Base-by-base conservation (phyloP, 30 jellyfish, hydroid and myxozoan species). In the Mastigias papua region DNA sequence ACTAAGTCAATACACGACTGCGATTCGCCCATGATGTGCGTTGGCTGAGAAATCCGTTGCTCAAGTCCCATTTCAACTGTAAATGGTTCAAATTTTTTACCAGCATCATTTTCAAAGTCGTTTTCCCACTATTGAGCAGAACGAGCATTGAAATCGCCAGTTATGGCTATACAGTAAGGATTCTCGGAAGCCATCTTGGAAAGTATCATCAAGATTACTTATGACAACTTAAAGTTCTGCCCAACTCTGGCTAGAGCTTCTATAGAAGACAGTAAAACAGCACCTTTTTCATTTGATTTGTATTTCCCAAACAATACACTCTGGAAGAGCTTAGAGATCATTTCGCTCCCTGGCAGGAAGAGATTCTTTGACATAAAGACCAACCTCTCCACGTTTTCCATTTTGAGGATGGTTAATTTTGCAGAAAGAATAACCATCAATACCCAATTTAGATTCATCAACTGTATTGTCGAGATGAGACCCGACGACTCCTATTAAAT, bases 121-220 rank as follows among this genome's bases (percentile, higher is more conserved):
- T 48, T 76, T 76, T 37, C 87, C 87, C 87, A 76, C 87, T 78
- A 76, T 0, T 76, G 48, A 0, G 54, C n/a, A n/a, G n/a, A n/a
- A n/a, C n/a, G n/a, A n/a, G n/a, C n/a, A 48, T 60, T 60, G n/a
- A 60, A 19, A 27, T 8, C 72, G 29, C 72, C 72, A 10, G 33
- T 60, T 7, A 60, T 60, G 72, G 17, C 17, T 10, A 60, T 21
- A 27, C 21, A 60, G 29, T 60, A 60, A 6, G 54, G 54, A 42
- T 42, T 42, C 54, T 42, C 54, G 54, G 54, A 8, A 4, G 7
- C 13, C 13, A 42, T 42, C 54, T 15, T 42, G 54, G 54, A 42
- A 8, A 42, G 13, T 15, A 42, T 42, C 13, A 21, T 60, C n/a
- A 8, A 60, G 17, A 21, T 60, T 60, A 60, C 17, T 60, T 27